A percentile compares a stretch with the other conserved stretches of the same genome.
Evolutionary conservation across 1,140 invertebrate genomes (phyloP).

Genomic region (Bombus turneri): DNA sequence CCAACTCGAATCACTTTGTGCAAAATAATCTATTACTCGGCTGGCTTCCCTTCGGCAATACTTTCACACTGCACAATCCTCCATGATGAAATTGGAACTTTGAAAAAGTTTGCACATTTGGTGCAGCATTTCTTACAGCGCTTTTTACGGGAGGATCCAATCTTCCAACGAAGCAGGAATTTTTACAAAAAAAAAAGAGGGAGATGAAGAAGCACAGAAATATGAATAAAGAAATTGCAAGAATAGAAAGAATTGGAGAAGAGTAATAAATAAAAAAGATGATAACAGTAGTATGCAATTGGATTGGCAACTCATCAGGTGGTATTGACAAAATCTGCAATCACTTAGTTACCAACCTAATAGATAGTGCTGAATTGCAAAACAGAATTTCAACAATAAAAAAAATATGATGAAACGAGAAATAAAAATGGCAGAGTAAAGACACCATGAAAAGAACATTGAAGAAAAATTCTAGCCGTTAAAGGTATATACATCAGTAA

Average conservation of each 20-base stretch:
- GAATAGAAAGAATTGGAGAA: neutral
- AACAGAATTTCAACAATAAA: neutral
- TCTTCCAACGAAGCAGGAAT: no score
- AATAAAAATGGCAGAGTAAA: neutral
- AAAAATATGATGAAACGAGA: neutral
- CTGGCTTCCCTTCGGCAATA: neutral
- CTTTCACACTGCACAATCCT: neutral
- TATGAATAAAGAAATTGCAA: neutral
- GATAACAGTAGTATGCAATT: no score
- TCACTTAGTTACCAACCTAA: no score
- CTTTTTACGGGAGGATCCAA: no score
- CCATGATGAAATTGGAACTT: neutral
- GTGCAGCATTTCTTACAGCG: no score
- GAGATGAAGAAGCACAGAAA: no score
- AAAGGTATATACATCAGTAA: neutral
- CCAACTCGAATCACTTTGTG: neutral
- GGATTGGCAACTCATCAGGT: no score
- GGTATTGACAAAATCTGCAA: no score
- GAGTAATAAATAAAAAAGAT: neutral
- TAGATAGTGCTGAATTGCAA: neutral
- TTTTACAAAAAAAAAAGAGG: no score
- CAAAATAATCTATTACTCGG: neutral
- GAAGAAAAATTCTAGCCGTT: neutral
- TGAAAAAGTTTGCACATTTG: neutral
- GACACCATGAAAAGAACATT: neutral